These are phyloP conservation scores for Parascotia fuliginaria DNA, from an alignment of 2,888 invertebrate genomes.

Conservation along the genomic window DNA sequence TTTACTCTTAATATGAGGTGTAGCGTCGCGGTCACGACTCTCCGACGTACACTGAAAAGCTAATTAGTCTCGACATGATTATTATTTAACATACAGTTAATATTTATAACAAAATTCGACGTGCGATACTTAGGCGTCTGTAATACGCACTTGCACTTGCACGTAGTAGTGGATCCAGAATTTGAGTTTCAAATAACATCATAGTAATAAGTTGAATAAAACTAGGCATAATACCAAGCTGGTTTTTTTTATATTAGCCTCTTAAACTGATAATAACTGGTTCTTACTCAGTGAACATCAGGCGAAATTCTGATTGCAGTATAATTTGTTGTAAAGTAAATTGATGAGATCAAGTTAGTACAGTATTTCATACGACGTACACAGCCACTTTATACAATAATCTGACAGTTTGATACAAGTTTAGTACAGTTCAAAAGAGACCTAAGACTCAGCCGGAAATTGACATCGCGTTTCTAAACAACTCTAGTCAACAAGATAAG, in stretches of 20 bases:
- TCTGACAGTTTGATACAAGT: constrained; percentile 15
- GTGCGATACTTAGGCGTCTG: constrained; percentile 9
- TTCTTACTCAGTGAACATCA: too few species aligned
- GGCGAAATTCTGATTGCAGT: too few species aligned
- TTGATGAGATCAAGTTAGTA: not conserved
- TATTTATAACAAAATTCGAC: constrained; percentile 38
- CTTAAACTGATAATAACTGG: too few species aligned
- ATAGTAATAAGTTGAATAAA: too few species aligned
- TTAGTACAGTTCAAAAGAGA: constrained; percentile 11
- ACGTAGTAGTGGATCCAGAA: too few species aligned
- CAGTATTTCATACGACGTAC: not conserved
- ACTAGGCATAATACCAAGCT: too few species aligned
- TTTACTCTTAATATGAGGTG: constrained; percentile 83
- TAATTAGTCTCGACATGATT: constrained; percentile 66
- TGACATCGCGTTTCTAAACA: constrained; percentile 16
- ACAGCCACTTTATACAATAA: not conserved
- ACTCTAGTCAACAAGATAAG: too few species aligned
- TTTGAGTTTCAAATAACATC: too few species aligned
- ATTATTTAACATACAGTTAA: constrained; percentile 46
- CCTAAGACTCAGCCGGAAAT: constrained; percentile 20
- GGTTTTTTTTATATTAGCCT: too few species aligned
- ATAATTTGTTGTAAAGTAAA: too few species aligned
- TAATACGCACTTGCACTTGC: constrained; percentile 21
- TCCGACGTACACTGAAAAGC: constrained; percentile 62
- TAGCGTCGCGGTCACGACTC: constrained; percentile 80